These are phyloP conservation scores for Arctia plantaginis DNA, from an alignment of 2,888 invertebrate genomes.

Conservation along the genomic window DNA sequence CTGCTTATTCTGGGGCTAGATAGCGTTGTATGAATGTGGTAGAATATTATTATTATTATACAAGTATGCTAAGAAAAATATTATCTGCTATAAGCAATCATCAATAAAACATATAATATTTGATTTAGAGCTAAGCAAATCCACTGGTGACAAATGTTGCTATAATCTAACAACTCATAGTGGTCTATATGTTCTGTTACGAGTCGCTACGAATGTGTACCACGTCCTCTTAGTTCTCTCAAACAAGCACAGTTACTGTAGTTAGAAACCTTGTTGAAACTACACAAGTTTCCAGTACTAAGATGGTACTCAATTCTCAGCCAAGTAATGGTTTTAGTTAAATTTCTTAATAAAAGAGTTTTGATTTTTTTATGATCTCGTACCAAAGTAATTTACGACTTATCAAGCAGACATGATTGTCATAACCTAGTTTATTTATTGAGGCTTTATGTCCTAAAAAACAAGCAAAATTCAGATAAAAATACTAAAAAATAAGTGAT, in stretches of 20 bases:
- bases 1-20: no score
- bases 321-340: not conserved
- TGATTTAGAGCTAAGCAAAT: not conserved
- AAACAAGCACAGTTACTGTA: constrained; percentile 4
- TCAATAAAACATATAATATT: not conserved
- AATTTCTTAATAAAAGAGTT: not conserved
- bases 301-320: not conserved
- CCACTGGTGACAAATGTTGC: not conserved
- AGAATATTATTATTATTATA: no score
- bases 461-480: no score
- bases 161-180: constrained; percentile 3
- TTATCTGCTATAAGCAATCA: no score
- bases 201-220: constrained; percentile 1
- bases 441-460: not conserved
- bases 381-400: no score
- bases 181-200: constrained; percentile 3
- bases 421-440: not conserved
- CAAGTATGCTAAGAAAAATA: no score
- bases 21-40: no score
- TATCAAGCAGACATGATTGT: not conserved
- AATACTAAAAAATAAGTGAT: no score
- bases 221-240: constrained; percentile 5
- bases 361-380: no score
- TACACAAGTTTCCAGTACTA: not conserved
- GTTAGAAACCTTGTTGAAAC: constrained; percentile 12